Evolutionary conservation across 2,888 invertebrate species (phyloP), one percentile per base, ranked within the genome.

Genomic region (Ormia ochracea): DNA sequence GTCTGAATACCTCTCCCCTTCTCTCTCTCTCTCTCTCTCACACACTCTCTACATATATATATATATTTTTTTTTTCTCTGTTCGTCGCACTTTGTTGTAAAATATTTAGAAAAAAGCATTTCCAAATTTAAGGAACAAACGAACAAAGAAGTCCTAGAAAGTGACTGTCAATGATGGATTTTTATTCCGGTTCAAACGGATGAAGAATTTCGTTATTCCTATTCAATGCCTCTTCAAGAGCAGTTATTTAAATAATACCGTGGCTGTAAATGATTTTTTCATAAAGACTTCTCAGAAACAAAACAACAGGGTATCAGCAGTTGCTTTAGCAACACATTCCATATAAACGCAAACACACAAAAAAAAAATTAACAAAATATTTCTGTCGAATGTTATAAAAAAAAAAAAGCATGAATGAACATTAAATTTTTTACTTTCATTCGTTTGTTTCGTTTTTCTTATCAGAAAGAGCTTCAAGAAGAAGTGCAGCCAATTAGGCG

Each of bases 181-280:
- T 76, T 75, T 69, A 68, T 76, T 77, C 76, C 76, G 76, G 76
- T 77, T 77, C 41, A 77, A 77, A 77, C 63, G 70, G 73, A 77
- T 82, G 82, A 63, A 69, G 75, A 79, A 83, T 82, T 78, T 78
- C 78, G 76, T 82, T 83, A 83, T 77, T 76, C 78, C 81, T 80
- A 76, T 82, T 81, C 79, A 77, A 76, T 83, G 78, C 81, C 78
- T 77, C 69, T 63, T 68, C 69, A 73, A 59, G 74, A 74, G 69
- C 76, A 75, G 58, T 52, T 58, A 72, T 74, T 38, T 69, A 48
- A 72, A 76, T 63, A 73, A 73, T 61, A 69, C 77, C 63, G 73
- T 66, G 68, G 59, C 65, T 68, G 65, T 45, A 74, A 66, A 72
- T 78, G 65, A 59, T 66, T 76, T 69, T 66, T 68, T 50, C 58